Conservation (phyloP, 2,888 invertebrate species). For the Ommatoiulus sabulosus region DNA sequence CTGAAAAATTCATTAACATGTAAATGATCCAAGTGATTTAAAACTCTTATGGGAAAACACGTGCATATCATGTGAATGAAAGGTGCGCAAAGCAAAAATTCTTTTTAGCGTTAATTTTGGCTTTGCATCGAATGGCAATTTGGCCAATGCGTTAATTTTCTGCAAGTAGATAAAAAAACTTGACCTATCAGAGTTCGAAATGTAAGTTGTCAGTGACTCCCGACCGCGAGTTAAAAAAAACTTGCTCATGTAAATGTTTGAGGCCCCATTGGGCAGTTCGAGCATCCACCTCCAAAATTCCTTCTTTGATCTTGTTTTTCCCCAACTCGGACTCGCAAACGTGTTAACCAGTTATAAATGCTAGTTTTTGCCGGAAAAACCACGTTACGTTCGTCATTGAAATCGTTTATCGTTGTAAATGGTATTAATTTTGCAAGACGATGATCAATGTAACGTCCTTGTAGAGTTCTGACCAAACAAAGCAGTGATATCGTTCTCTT, state of each 20-base stretch:
- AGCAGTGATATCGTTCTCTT: no score
- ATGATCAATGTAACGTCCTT: no score
- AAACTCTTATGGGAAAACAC: no score
- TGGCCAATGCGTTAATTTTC: neutral
- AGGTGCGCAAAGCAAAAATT: no score
- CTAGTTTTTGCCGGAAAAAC: neutral
- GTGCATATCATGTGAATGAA: no score
- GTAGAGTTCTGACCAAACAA: no score
- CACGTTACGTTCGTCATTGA: neutral
- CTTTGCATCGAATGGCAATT: neutral
- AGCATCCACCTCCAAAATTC: slow-evolving; percentile 28
- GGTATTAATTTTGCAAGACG: neutral
- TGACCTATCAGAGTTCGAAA: slow-evolving; percentile 15
- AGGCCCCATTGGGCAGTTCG: neutral
- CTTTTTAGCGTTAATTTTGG: no score
- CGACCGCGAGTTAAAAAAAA: slow-evolving; percentile 1
- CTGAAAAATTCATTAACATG: no score
- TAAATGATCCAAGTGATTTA: no score
- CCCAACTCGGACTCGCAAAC: neutral
- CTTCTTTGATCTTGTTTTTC: neutral
- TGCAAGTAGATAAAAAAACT: neutral
- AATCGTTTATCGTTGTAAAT: neutral
- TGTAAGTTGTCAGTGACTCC: slow-evolving; percentile 34
- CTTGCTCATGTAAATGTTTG: slow-evolving; percentile 16
- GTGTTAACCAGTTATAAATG: neutral